These are phyloP conservation scores for Microctonus brassicae DNA, from an alignment of 2,888 invertebrate genomes.

Conservation along the genomic window DNA sequence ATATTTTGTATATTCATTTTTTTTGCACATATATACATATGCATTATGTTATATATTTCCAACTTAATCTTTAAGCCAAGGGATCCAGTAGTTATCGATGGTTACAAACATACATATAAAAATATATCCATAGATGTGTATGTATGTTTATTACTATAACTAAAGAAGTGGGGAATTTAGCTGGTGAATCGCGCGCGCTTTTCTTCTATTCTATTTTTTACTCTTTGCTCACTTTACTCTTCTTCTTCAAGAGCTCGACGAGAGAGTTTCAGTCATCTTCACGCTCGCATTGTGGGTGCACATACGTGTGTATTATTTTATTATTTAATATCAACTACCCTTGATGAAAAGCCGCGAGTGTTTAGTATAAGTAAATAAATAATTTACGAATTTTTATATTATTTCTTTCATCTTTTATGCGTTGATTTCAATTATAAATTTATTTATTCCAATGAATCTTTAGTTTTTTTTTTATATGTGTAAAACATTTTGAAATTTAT, in stretches of 20 bases:
- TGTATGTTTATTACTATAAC: too few species aligned
- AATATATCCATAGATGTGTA: too few species aligned
- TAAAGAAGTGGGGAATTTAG: constrained; percentile 47
- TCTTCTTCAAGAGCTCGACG: constrained; percentile 41
- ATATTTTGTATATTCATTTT: not conserved
- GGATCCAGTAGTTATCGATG: not conserved
- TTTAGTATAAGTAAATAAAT: not conserved
- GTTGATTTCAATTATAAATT: too few species aligned
- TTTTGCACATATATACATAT: not conserved
- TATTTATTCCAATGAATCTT: not conserved
- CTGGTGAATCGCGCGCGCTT: constrained; percentile 50
- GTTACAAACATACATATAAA: too few species aligned
- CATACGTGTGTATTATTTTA: constrained; percentile 22
- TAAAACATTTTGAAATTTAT: not conserved
- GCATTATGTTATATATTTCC: not conserved
- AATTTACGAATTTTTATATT: too few species aligned
- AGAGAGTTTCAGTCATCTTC: constrained; percentile 59
- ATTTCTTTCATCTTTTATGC: too few species aligned
- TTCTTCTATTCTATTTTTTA: constrained; percentile 54
- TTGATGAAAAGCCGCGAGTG: constrained; percentile 5
- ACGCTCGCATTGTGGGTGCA: constrained; percentile 57
- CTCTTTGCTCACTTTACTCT: constrained; percentile 17
- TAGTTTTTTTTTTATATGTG: not conserved
- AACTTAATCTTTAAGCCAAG: not conserved
- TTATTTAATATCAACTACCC: not conserved